phyloP scores from a whole-genome alignment of 2,888 invertebrate species.

The Rotaria macrura region DNA sequence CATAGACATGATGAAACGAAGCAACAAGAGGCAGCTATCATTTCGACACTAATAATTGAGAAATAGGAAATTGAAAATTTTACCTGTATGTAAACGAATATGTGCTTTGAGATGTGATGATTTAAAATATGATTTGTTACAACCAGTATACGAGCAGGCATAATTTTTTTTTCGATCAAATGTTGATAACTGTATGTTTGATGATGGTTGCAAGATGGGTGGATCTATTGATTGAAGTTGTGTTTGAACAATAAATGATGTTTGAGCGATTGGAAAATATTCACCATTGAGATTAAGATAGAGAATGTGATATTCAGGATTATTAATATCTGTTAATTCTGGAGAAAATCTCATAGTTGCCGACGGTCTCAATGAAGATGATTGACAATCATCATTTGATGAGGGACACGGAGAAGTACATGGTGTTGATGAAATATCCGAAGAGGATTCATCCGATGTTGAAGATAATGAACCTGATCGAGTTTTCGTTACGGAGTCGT shows the following conservation, averaged over 20 bases:
- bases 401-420: not conserved
- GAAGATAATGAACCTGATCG: slow-evolving; percentile 4
- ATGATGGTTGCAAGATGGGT: not conserved
- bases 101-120: slow-evolving; percentile 93
- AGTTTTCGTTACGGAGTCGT: not conserved
- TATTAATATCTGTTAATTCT: not conserved
- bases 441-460: not conserved
- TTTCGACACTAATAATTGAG: not conserved
- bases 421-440: slow-evolving; percentile 7
- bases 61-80: not conserved
- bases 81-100: slow-evolving; percentile 70
- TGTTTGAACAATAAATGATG: not conserved
- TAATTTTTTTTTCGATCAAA: not conserved
- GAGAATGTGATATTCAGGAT: not conserved
- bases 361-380: not conserved
- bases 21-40: not conserved
- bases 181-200: not conserved
- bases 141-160: slow-evolving; percentile 44
- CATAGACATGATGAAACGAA: not conserved
- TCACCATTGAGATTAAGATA: not conserved
- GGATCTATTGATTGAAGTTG: not conserved
- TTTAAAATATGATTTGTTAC: slow-evolving; percentile 89
- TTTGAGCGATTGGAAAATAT: not conserved
- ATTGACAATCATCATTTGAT: not conserved
- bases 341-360: not conserved